A percentile compares a stretch with the other conserved stretches of the same genome.
phyloP scores from a whole-genome alignment of 2,888 invertebrate species.

The Drosophila emarginata region DNA sequence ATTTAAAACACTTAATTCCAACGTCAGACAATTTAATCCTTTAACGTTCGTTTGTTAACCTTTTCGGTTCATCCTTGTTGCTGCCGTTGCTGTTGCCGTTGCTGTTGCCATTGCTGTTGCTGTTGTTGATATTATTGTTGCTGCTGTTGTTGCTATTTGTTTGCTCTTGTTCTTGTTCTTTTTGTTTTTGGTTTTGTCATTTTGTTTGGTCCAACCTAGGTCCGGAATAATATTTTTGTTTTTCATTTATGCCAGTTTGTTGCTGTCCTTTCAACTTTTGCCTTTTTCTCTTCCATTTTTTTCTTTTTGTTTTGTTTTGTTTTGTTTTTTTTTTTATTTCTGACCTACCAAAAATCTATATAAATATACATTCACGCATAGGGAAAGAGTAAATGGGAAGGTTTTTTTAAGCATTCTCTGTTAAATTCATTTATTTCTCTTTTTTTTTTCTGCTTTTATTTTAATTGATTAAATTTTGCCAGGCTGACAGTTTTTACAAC shows the following conservation, averaged over 20 bases:
- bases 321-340: slow-evolving; percentile 40
- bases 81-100: slow-evolving; percentile 26
- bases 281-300: background rate
- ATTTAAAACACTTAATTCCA: slow-evolving; percentile 75
- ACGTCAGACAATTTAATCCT: slow-evolving; percentile 72
- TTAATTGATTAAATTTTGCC: slow-evolving; percentile 58
- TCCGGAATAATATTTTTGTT: slow-evolving; percentile 60
- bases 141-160: slow-evolving; percentile 32
- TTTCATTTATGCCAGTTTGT: slow-evolving; percentile 46
- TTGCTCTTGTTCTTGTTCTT: slow-evolving; percentile 30
- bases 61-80: slow-evolving; percentile 33
- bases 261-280: slow-evolving; percentile 33
- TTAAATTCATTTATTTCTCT: slow-evolving; percentile 62
- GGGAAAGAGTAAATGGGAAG: background rate
- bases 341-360: slow-evolving; percentile 23
- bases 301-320: too few species aligned
- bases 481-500: slow-evolving; percentile 13
- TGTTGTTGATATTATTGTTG: slow-evolving; percentile 22
- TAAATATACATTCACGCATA: background rate
- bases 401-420: background rate
- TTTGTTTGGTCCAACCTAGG: slow-evolving; percentile 31
- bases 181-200: background rate
- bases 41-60: slow-evolving; percentile 71
- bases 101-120: too few species aligned
- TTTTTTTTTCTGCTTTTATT: slow-evolving; percentile 29